Conservation (phyloP, 2,797 vertebrate species). For the Clarias platycephalus region DNA sequence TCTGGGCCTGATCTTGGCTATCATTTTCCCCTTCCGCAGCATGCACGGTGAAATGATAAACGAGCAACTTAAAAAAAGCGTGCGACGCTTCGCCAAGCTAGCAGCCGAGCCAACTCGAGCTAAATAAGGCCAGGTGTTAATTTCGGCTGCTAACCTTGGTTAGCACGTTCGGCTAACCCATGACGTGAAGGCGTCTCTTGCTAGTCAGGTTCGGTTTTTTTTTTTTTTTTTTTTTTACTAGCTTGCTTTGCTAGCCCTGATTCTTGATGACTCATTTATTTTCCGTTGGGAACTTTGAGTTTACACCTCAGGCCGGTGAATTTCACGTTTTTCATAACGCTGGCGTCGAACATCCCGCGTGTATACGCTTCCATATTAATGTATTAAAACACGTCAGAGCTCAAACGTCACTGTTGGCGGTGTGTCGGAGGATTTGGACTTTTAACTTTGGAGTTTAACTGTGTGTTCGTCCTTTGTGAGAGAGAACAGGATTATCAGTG, state of each 20-base stretch:
- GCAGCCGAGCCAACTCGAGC: constrained; percentile 40
- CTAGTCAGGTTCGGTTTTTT: not conserved
- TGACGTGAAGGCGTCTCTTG: constrained; percentile 22
- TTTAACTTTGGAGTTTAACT: not conserved
- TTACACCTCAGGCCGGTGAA: not conserved
- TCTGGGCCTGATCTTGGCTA: constrained; percentile 27
- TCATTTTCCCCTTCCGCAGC: not conserved
- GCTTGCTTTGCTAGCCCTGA: not conserved
- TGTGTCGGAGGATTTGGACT: too few species aligned
- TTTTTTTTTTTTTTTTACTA: not conserved
- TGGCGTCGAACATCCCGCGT: too few species aligned
- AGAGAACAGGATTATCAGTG: not conserved
- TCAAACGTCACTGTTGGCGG: too few species aligned
- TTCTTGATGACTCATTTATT: constrained; percentile 10
- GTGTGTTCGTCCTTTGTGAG: too few species aligned
- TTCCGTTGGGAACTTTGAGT: not conserved
- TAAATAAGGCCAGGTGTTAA: constrained; percentile 57
- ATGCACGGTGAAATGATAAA: not conserved
- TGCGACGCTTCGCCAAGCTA: constrained; percentile 5
- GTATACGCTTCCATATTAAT: not conserved
- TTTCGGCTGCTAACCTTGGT: constrained; percentile 32
- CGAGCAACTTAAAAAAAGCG: not conserved
- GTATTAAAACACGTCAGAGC: not conserved
- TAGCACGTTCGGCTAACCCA: constrained; percentile 25
- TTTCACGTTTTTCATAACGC: not conserved